Base-by-base conservation (phyloP, 2,113 vertebrate genomes). In the Saccopteryx leptura region DNA sequence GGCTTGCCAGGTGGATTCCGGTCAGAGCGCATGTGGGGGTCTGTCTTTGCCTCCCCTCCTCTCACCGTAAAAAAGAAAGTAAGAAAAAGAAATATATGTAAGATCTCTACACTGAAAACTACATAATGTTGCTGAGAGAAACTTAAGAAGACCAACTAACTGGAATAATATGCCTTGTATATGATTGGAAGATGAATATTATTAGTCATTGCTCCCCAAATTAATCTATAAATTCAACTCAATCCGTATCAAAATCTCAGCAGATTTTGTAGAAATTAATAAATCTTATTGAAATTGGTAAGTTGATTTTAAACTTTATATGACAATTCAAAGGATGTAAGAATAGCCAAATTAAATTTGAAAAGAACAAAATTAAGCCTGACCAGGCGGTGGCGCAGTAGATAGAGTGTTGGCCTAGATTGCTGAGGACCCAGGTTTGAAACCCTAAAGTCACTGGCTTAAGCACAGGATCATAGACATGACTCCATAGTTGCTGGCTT, bases 261-360 rank as follows among this genome's bases (percentile, higher is more conserved):
- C 14, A 93, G 15, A 78, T 31, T 78, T 78, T 78, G 75, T 56
- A 56, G 75, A 78, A 56, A 56, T 56, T n/a, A 18, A 14, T 54
- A 31, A 54, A 56, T 78, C 52, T 56, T 56, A 78, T 2, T 78
- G 75, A 78, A 46, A 71, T 60, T 76, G 58, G 79, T 88, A 71
- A 83, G 26, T 21, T 58, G 50, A 84, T 91, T 88, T 17, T 91
- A 39, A 88, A 94, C 50, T 79, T 50, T 72, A 50, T 18, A 24
- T 71, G 74, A 52, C 83, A 65, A 61, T 92, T 63, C 31, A 80
- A 28, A 61, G 54, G 52, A 75, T 68, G 15, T n/a, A 19, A 63
- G 31, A 81, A 39, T 76, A 83, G 39, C 21, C 24, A 54, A 93
- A 93, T 78, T 83, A 90, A 83, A 74, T 93, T 72, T 93, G 60